Evolutionary conservation across 2,113 vertebrate species (phyloP).

Genomic region (Thomomys bottae): DNA sequence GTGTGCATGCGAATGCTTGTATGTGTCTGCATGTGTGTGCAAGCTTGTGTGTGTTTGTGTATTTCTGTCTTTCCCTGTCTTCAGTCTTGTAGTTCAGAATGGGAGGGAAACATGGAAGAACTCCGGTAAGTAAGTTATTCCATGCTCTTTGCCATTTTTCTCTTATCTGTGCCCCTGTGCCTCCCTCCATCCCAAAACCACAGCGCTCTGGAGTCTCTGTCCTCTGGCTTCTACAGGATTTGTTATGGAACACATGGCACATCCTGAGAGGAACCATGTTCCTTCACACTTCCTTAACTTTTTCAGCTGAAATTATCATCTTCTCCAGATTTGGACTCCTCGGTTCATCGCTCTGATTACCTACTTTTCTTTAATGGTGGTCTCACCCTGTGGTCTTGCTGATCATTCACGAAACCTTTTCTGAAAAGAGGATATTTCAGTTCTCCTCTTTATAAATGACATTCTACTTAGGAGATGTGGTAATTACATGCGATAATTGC

Average conservation of each 20-base stretch:
- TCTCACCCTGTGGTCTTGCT: not conserved
- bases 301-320: not conserved
- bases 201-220: fast-evolving
- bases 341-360: fast-evolving
- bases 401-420: constrained; percentile 10
- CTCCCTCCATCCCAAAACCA: fast-evolving
- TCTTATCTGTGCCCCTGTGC: no score
- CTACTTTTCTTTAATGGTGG: not conserved
- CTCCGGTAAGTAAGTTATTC: fast-evolving
- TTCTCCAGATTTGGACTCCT: not conserved
- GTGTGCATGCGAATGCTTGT: no score
- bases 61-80: no score
- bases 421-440: constrained; percentile 15
- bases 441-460: constrained; percentile 50
- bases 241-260: not conserved
- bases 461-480: constrained; percentile 1
- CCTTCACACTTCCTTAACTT: not conserved
- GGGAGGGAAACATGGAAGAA: fast-evolving
- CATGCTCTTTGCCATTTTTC: fast-evolving
- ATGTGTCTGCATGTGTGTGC: no score
- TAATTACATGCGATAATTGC: constrained; percentile 55
- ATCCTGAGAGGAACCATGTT: not conserved
- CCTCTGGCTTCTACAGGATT: not conserved
- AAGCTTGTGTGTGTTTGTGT: no score
- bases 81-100: not conserved